phyloP scores from a whole-genome alignment of 2,797 vertebrate species.

The Characodon lateralis region DNA sequence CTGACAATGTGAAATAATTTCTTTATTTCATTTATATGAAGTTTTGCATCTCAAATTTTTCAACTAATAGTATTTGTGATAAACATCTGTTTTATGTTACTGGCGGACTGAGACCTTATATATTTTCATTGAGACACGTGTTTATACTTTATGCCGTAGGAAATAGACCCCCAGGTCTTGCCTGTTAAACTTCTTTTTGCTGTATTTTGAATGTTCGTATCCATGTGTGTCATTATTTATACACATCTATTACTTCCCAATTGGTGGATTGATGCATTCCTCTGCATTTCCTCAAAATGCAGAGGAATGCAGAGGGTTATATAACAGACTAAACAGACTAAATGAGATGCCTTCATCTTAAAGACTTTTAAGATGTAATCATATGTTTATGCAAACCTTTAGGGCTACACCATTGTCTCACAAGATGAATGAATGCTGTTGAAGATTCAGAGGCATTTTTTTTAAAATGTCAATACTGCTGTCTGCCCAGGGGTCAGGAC shows the following conservation, averaged over 20 bases:
- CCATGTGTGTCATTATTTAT: constrained; percentile 30
- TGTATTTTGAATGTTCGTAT: constrained; percentile 36
- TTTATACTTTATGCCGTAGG: constrained; percentile 57
- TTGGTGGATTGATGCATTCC: constrained; percentile 23
- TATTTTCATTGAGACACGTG: constrained; percentile 68
- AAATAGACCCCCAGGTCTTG: constrained; percentile 58
- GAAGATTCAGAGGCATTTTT: constrained; percentile 53
- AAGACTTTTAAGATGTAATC: not conserved
- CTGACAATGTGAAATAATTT: constrained; percentile 65
- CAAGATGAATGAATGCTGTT: not conserved
- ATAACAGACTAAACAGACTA: constrained; percentile 21
- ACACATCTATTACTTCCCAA: constrained; percentile 36
- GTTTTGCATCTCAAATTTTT: constrained; percentile 68
- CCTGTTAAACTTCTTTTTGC: constrained; percentile 60
- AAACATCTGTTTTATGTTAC: constrained; percentile 66
- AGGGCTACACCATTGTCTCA: too few relatives aligned
- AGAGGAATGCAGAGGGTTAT: constrained; percentile 22
- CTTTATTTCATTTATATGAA: constrained; percentile 60
- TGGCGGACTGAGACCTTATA: constrained; percentile 59
- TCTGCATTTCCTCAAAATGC: constrained; percentile 14
- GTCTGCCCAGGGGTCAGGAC: constrained; percentile 14
- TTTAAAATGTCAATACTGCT: constrained; percentile 39
- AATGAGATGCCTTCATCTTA: not conserved
- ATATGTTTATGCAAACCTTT: not conserved
- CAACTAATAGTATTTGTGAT: constrained; percentile 59